Percentiles rank a stretch among this genome's conserved stretches.
These are phyloP conservation scores for Pecten maximus DNA, from an alignment of 2,888 invertebrate genomes.

Conservation along the genomic window DNA sequence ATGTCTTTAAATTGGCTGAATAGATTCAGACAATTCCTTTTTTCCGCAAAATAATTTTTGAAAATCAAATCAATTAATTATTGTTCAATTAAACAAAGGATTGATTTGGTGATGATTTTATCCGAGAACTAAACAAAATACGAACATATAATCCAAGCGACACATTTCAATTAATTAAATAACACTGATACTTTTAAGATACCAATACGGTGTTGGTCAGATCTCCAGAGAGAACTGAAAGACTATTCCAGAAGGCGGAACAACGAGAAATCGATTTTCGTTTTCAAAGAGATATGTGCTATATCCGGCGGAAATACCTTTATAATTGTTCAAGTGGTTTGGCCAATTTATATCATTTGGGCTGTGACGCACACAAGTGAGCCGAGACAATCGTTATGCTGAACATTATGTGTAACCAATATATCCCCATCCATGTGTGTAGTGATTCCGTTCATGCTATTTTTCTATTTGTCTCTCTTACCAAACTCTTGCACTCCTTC, in stretches of 20 bases:
- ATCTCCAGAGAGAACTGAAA: background rate
- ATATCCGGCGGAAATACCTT: background rate
- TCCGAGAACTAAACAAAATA: background rate
- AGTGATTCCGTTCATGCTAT: too few relatives aligned
- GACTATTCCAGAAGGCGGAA: background rate
- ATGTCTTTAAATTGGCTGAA: background rate
- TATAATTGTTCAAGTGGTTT: constrained; percentile 22
- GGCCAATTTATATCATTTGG: background rate
- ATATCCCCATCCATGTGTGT: too few relatives aligned
- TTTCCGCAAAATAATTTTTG: background rate
- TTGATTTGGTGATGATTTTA: background rate
- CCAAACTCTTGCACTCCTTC: too few relatives aligned
- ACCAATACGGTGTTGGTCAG: background rate
- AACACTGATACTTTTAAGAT: background rate
- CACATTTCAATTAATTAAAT: background rate
- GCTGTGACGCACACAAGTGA: background rate
- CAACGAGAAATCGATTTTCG: background rate
- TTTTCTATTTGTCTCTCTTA: too few relatives aligned
- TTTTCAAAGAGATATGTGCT: background rate
- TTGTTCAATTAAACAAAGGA: background rate
- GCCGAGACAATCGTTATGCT: background rate
- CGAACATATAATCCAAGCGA: background rate
- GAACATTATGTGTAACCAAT: too few relatives aligned
- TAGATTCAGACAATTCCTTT: background rate
- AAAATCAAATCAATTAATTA: background rate